Conservation (phyloP, 2,888 invertebrate species). For the Pammene fasciana region DNA sequence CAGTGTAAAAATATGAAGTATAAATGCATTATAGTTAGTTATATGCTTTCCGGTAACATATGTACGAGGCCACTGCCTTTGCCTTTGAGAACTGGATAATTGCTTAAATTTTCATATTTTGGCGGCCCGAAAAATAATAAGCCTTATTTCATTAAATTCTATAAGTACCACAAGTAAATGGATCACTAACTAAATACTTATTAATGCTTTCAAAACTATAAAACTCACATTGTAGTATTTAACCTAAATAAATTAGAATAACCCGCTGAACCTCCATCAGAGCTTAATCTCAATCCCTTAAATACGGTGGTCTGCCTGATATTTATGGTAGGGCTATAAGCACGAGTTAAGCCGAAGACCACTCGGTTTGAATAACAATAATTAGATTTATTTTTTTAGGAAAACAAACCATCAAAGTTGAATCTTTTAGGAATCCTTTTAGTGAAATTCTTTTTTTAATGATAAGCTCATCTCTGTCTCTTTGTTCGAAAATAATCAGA, state of each 20-base stretch:
- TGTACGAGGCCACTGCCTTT: too few species aligned
- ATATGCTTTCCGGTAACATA: too few species aligned
- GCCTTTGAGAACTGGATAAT: too few species aligned
- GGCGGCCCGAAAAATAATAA: too few species aligned
- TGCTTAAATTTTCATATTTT: too few species aligned
- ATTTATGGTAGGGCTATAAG: constrained; percentile 79
- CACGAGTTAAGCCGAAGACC: constrained; percentile 68
- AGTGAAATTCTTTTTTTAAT: constrained; percentile 56
- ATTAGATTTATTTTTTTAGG: constrained; percentile 30
- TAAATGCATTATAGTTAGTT: too few species aligned
- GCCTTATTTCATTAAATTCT: too few species aligned
- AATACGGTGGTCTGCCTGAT: constrained; percentile 76
- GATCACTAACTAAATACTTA: not conserved
- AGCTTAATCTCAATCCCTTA: constrained; percentile 76
- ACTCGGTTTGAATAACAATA: constrained; percentile 52
- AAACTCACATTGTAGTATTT: constrained; percentile 22
- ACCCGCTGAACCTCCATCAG: constrained; percentile 74
- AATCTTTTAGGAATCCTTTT: constrained; percentile 39
- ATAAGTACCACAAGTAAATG: too few species aligned
- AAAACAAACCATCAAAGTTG: constrained; percentile 20
- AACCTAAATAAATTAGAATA: constrained; percentile 45
- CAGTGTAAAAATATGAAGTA: too few species aligned
- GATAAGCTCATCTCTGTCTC: constrained; percentile 64
- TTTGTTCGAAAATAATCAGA: constrained; percentile 70
- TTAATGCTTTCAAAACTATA: constrained; percentile 25